These are phyloP conservation scores for Tromatobia lineatoria DNA, from an alignment of 2,888 invertebrate species.

Conservation along the genomic window DNA sequence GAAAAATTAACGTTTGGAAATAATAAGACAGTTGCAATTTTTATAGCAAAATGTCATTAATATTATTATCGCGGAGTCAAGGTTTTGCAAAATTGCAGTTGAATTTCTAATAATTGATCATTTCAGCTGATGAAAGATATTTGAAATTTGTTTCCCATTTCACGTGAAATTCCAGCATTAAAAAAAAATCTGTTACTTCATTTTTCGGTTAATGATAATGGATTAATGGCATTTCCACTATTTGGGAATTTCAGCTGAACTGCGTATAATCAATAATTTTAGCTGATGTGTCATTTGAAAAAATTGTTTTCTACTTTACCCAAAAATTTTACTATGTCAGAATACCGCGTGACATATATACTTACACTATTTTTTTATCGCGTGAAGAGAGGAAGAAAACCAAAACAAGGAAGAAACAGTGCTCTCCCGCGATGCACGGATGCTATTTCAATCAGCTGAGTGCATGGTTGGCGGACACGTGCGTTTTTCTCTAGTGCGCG, in stretches of 20 bases:
- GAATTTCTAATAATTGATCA: not conserved
- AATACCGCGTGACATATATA: not conserved
- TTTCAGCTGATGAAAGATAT: not conserved
- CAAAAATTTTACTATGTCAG: not conserved
- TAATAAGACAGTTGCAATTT: no score
- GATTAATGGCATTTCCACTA: no score
- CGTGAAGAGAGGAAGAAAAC: not conserved
- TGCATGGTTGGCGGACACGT: slow-evolving; percentile 38
- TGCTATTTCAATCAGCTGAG: slow-evolving; percentile 65
- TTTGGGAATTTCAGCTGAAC: no score
- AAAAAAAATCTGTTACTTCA: no score
- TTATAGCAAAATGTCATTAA: no score
- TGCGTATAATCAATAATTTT: no score
- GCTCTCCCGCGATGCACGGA: slow-evolving; percentile 42
- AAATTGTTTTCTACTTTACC: not conserved
- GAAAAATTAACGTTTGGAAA: no score
- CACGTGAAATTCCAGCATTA: no score
- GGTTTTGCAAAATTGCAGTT: not conserved
- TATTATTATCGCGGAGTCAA: not conserved
- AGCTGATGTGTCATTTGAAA: no score
- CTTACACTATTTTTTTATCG: not conserved
- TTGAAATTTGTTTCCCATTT: not conserved
- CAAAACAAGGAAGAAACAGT: not conserved
- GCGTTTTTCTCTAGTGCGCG: slow-evolving; percentile 27
- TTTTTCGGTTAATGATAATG: no score